Base-by-base conservation (phyloP, 2,888 invertebrate genomes). In the Lacanobia wlatinum region DNA sequence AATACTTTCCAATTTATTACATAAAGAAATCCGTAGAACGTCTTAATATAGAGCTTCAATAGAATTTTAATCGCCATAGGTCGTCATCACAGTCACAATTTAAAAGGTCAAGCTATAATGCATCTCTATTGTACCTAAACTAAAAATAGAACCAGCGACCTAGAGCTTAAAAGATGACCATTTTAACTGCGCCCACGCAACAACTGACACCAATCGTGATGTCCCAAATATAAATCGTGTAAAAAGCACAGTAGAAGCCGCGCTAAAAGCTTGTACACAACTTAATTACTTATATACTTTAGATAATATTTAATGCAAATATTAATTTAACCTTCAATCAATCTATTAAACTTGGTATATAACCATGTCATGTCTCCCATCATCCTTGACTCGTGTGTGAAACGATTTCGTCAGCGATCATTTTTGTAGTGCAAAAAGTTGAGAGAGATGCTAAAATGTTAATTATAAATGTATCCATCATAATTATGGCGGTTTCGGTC, bases 281-380 rank as follows among this genome's bases (percentile, higher is more conserved):
- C 53, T 64, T 52, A 74, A 75, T 75, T 62, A 84, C 56, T 59
- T 60, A 16, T 23, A 43, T 43, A 53, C n/a, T 56, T 63, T 34
- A 52, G 21, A 38, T 67, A 81, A 83, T 83, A 63, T 72, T 67
- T 64, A 76, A 84, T 67, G 80, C 70, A 67, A 80, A 84, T 70
- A 80, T 67, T 80, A 64, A 61, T 63, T 0, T 46, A 55, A 67
- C 82, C 84, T 80, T 76, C 84, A 64, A 76, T 81, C 63, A 50
- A 21, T 70, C 63, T 46, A 75, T 75, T 80, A 75, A 10, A 53
- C n/a, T n/a, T 6, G 12, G 12, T 60, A 59, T 40, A 50, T 21
- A 50, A 52, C 18, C 50, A 58, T 80, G 80, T 74, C 70, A 81
- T 46, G 82, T 56, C 43, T 34, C 21, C 18, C 16, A 56, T 48